Evolutionary conservation across 2,888 invertebrate genomes (phyloP).

Genomic region (Zygothrica quintamaculata): DNA sequence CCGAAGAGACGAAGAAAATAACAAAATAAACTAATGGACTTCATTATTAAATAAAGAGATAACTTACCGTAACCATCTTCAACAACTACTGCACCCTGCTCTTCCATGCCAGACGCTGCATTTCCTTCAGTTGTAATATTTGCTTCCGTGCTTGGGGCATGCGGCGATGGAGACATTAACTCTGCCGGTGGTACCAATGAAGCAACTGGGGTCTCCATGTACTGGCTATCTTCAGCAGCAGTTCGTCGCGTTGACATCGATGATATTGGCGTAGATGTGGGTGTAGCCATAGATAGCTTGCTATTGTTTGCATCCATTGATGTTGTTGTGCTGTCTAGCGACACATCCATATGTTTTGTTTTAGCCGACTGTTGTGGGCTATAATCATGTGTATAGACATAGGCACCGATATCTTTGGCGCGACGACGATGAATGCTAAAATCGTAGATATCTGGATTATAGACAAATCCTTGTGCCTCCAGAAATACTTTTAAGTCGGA

Average conservation of each 20-base stretch:
- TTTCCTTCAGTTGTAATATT: conserved; percentile 14
- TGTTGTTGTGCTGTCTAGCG: conserved; percentile 33
- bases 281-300: conserved; percentile 28
- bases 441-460: conserved; percentile 87
- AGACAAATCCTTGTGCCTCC: conserved; percentile 83
- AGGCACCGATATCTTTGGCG: conserved; percentile 84
- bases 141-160: conserved; percentile 33
- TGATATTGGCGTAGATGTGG: conserved; percentile 43
- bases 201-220: conserved; percentile 81
- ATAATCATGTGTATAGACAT: conserved; percentile 83
- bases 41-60: background rate
- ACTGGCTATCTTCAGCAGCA: conserved; percentile 56
- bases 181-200: conserved; percentile 81
- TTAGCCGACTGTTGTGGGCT: conserved; percentile 79
- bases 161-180: conserved; percentile 80
- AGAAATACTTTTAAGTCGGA: conserved; percentile 86
- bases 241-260: conserved; percentile 26
- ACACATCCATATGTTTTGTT: conserved; percentile 63
- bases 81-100: conserved; percentile 30
- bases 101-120: conserved; percentile 22
- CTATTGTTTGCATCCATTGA: conserved; percentile 39
- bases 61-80: conserved; percentile 82
- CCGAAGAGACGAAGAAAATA: conserved; percentile 6
- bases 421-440: conserved; percentile 86
- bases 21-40: background rate